Evolutionary conservation across 1,140 invertebrate species (phyloP), one percentile per base, ranked within the genome.

Genomic region (Muscidifurax raptorellus): DNA sequence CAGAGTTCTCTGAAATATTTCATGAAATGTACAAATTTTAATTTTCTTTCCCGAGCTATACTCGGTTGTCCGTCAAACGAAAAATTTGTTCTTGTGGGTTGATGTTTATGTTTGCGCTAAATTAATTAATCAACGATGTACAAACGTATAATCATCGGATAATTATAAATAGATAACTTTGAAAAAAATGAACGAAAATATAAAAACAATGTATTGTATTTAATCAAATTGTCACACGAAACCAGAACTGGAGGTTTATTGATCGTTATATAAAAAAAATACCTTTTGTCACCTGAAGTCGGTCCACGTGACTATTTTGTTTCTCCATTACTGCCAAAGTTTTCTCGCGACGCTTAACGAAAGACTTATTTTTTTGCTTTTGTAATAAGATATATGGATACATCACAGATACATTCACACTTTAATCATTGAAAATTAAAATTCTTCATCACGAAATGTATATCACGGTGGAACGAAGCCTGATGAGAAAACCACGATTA

Each of bases 401-500:
- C 22, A 3, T 7, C 52, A 59, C 52, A 59, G 15, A 59, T 18
- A 59, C 36, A 22, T 59, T n/a, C 52, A 59, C 6, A 6, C 52
- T 59, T 59, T n/a, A 18, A 22, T 4, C 6, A 22, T 59, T 7
- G 5, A 7, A 69, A 69, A 28, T 27, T 28, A 28, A 69, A 69
- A 69, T 69, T 69, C 4, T 6, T 59, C 27, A 27, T 28, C 5
- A 12, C 18, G 28, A 28, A 18, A 44, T 76, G 52, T 66, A 12
- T 9, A 27, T 32, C 22, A 18, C 6, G 28, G 78, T 84, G 52
- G 77, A 84, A 75, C 36, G 30, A 30, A 10, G 64, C 9, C 1
- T 80, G 18, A 80, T 95, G 32, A 88, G 91, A 36, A 96, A 96
- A 87, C 95, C 95, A 2, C 95, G 93, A 90, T 90, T 96, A 32